A percentile compares a stretch with the other conserved stretches of the same genome.
Conservation (phyloP, 2,888 invertebrate genomes). For the Lamproptera curius region DNA sequence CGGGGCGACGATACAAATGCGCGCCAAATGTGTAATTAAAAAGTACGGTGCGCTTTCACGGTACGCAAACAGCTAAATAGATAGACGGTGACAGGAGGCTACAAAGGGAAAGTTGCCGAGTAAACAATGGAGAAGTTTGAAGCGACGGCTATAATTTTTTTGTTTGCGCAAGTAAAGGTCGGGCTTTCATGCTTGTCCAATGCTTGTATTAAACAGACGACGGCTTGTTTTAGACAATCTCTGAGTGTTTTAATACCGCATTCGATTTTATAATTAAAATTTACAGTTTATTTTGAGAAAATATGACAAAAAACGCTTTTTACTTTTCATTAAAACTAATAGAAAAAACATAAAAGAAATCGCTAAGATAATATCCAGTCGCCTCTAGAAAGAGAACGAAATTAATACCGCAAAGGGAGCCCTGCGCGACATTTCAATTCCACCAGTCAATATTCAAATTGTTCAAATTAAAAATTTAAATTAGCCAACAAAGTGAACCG, state of each 20-base stretch:
- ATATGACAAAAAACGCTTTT: too few relatives aligned
- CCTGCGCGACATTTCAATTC: background rate
- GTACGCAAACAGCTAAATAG: conserved; percentile 18
- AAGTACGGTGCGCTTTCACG: conserved; percentile 12
- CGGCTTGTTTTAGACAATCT: too few relatives aligned
- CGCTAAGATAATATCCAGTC: background rate
- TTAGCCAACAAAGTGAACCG: conserved; percentile 7
- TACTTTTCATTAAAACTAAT: too few relatives aligned
- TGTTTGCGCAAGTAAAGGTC: conserved; percentile 11
- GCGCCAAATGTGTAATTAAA: conserved; percentile 24
- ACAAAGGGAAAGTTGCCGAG: conserved; percentile 14
- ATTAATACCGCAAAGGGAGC: background rate
- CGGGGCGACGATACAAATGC: conserved; percentile 20
- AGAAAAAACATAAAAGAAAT: background rate
- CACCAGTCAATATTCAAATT: conserved; percentile 16
- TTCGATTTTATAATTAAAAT: too few relatives aligned
- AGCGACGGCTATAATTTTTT: conserved; percentile 9
- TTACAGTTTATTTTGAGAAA: too few relatives aligned
- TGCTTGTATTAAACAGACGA: background rate
- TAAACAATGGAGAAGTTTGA: conserved; percentile 15
- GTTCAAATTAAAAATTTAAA: conserved; percentile 19
- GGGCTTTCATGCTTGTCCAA: conserved; percentile 8
- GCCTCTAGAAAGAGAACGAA: background rate
- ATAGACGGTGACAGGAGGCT: conserved; percentile 16
- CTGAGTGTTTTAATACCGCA: too few relatives aligned